phyloP scores from a whole-genome alignment of 2,113 vertebrate species.

The Poecile atricapillus region DNA sequence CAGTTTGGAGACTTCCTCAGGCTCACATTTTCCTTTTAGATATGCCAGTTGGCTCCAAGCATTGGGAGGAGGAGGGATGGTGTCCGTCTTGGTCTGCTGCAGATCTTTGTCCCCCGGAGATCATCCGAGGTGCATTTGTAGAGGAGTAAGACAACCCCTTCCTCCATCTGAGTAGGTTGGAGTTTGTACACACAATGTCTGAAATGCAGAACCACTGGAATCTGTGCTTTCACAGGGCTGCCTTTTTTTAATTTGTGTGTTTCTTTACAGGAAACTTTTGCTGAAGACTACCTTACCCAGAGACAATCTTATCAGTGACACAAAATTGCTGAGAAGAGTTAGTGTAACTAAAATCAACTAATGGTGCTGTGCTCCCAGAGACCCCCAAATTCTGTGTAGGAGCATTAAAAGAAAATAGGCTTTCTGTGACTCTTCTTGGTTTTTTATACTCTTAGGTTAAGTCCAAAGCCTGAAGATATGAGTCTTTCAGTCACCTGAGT shows the following conservation, averaged over 20 bases:
- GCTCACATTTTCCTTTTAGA: not conserved
- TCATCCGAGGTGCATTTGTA: not conserved
- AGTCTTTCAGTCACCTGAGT: not conserved
- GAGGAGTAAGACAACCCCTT: not conserved
- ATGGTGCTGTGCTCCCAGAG: not conserved
- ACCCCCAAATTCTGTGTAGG: not conserved
- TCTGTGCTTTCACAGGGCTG: not conserved
- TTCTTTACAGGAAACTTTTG: not conserved
- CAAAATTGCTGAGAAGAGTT: not conserved
- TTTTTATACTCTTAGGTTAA: not conserved
- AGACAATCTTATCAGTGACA: not conserved
- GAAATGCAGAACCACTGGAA: not conserved
- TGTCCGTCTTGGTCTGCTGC: not conserved
- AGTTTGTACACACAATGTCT: not conserved
- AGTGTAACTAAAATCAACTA: not conserved
- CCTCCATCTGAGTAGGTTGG: fast-evolving
- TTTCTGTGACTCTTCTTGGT: not conserved
- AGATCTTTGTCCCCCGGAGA: not conserved
- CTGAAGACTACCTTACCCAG: not conserved
- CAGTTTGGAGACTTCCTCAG: not conserved
- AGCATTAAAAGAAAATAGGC: not conserved
- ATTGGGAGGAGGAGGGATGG: not conserved
- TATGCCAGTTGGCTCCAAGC: not conserved
- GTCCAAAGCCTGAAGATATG: not conserved
- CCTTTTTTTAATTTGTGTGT: not conserved